phyloP scores from a whole-genome alignment of 2,888 invertebrate species.

The Trichopria drosophilae region DNA sequence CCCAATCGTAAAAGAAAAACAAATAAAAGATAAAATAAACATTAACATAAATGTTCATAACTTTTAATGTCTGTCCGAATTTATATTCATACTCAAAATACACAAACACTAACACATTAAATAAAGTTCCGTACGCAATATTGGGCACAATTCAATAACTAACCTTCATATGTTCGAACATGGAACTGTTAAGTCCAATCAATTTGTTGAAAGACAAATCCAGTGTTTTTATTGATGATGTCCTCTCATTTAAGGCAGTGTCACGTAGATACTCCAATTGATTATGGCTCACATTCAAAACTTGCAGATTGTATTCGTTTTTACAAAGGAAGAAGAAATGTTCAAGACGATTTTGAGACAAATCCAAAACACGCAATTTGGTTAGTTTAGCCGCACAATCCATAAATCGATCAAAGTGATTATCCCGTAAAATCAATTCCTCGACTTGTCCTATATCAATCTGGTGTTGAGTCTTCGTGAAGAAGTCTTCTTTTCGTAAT shows the following conservation, averaged over 20 bases:
- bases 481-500: conserved; percentile 51
- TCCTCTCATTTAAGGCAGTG: conserved; percentile 48
- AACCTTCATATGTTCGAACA: conserved; percentile 54
- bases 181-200: conserved; percentile 50
- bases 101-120: too few species aligned
- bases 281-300: conserved; percentile 83
- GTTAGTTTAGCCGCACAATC: conserved; percentile 69
- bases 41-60: too few species aligned
- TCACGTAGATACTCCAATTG: conserved; percentile 74
- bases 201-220: conserved; percentile 53
- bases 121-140: too few species aligned
- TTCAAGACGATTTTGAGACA: conserved; percentile 79
- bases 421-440: conserved; percentile 48
- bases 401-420: conserved; percentile 53
- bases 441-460: conserved; percentile 45
- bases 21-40: too few species aligned
- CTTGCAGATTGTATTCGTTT: conserved; percentile 83
- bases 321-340: conserved; percentile 66
- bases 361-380: conserved; percentile 78
- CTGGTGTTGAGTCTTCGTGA: conserved; percentile 43
- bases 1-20: too few species aligned
- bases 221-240: conserved; percentile 47
- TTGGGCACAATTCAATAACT: neutral
- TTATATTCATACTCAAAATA: too few species aligned
- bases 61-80: too few species aligned